Evolutionary conservation across 2,797 vertebrate species (phyloP).

Genomic region (Tapera naevia): DNA sequence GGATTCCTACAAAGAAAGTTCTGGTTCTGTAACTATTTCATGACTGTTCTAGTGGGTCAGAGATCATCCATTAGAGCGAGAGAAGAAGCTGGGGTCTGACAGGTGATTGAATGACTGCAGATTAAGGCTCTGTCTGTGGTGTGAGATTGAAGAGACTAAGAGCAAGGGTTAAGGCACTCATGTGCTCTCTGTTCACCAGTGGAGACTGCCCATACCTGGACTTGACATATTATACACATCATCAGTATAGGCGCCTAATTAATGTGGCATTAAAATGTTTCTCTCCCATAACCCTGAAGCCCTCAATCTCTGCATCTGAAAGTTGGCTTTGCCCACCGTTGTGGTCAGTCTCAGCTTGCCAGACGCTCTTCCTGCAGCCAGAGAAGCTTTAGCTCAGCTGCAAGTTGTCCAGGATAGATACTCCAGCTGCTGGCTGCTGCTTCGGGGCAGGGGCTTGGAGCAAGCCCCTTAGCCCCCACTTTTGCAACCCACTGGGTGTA

Average conservation of each 20-base stretch:
- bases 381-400: not conserved
- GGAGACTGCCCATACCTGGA: not conserved
- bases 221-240: not conserved
- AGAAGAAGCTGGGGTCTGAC: not conserved
- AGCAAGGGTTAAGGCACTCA: not conserved
- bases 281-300: not conserved
- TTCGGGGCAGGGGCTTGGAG: not conserved
- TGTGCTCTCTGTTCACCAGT: not conserved
- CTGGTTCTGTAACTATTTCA: not conserved
- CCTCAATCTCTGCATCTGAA: rapidly evolving
- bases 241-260: not conserved
- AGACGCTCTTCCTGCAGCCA: not conserved
- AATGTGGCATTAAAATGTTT: not conserved
- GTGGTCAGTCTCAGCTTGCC: rapidly evolving
- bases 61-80: not conserved
- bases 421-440: not conserved
- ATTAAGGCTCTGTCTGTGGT: not conserved
- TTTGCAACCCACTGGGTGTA: rapidly evolving
- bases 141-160: not conserved
- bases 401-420: rapidly evolving
- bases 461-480: rapidly evolving
- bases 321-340: rapidly evolving
- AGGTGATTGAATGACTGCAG: not conserved
- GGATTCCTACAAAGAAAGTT: not conserved
- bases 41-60: not conserved